Evolutionary conservation across 2,797 vertebrate species (phyloP).

Genomic region (Ctenochaetus hawaiiensis): DNA sequence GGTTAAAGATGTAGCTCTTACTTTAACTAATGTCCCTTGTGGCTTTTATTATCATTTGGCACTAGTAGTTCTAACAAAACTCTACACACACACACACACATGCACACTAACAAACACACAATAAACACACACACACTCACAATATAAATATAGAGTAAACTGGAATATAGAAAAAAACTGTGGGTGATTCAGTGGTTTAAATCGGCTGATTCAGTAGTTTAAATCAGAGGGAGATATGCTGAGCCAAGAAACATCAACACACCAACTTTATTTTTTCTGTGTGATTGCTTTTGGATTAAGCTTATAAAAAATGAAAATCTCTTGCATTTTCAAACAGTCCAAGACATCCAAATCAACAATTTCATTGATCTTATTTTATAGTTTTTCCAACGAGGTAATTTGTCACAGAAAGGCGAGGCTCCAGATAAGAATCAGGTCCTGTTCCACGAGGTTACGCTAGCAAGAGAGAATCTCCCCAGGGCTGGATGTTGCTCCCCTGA

Average conservation of each 20-base stretch:
- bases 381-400: constrained; percentile 36
- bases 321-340: background rate
- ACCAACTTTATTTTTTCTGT: background rate
- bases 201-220: background rate
- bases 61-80: constrained; percentile 1
- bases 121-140: background rate
- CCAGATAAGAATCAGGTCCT: constrained; percentile 38
- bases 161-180: no score
- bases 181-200: no score
- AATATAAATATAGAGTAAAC: no score
- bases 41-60: constrained; percentile 3
- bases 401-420: constrained; percentile 25
- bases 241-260: background rate
- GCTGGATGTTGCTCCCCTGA: constrained; percentile 50
- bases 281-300: constrained; percentile 15
- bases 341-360: background rate
- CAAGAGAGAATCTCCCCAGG: constrained; percentile 43
- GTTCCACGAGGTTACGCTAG: constrained; percentile 29
- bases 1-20: constrained; percentile 2
- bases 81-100: background rate
- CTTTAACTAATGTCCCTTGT: background rate
- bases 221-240: background rate
- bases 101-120: background rate
- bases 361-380: constrained; percentile 16
- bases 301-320: background rate